Evolutionary conservation across 1,140 invertebrate species (phyloP), one percentile per base, ranked within the genome.

Genomic region (Pseudomyrmex cubaensis): DNA sequence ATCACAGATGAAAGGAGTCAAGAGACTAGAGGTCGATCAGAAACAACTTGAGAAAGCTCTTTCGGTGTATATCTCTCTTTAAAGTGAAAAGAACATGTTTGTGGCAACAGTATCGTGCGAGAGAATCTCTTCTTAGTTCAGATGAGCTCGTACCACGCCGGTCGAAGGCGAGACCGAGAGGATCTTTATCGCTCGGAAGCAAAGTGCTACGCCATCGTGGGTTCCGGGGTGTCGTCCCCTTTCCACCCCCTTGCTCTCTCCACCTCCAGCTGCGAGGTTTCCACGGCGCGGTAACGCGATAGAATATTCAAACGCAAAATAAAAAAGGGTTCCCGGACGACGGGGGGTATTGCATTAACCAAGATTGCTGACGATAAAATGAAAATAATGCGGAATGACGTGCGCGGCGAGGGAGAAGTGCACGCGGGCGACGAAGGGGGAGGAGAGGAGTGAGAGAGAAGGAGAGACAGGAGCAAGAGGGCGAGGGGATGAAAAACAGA

Each of bases 351-450:
- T 92, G 92, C 93, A 94, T 94, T 94, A 94, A 93, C 92, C 90
- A 94, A 94, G 93, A 94, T 94, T 94, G 93, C 93, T 91, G 93
- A 93, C 92, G 93, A 94, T 94, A 94, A 94, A 93, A 94, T 93
- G 93, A 93, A 94, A 94, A 94, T 94, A 94, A 94, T 93, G 91
- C 92, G 93, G 91, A 93, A 94, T 93, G 93, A 94, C 93, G 92
- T 90, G 90, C 88, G 87, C 87, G 84, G 83, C 82, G 84, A 87
- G 44, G 59, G 74, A 82, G 87, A 64, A 83, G 85, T 48, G 57
- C 63, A 63, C 20, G 70, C 35, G 46, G 25, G 64, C 22, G 22
- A 64, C 50, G 50, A 67, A 25, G 50, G 63, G 67, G 56, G 78
- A 84, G 78, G 64, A 61, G 56, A 78, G 70, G 69, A 80, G 61